phyloP scores from a whole-genome alignment of 2,888 invertebrate genomes.

The Synanthedon andrenaeformis region DNA sequence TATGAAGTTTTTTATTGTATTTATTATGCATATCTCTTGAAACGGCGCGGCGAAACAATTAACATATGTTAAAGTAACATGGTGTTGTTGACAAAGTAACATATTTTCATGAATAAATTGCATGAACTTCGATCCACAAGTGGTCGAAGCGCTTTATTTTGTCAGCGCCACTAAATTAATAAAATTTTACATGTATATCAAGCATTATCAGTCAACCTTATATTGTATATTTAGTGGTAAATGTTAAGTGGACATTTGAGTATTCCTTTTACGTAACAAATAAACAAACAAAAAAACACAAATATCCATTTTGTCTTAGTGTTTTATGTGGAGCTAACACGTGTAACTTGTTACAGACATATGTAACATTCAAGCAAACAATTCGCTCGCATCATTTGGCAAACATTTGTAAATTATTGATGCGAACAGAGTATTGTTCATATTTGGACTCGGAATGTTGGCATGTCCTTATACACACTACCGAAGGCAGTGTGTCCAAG shows the following conservation, averaged over 20 bases:
- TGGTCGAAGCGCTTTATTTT: constrained; percentile 52
- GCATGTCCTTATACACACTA: constrained; percentile 21
- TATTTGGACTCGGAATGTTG: constrained; percentile 33
- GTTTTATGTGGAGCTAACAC: neutral
- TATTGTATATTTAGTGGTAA: too few species aligned
- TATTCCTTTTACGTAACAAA: too few species aligned
- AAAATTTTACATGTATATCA: too few species aligned
- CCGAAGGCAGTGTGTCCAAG: constrained; percentile 32
- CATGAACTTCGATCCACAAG: constrained; percentile 52
- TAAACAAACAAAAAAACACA: too few species aligned
- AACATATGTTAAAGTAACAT: neutral
- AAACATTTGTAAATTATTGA: constrained; percentile 19
- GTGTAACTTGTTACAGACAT: constrained; percentile 9
- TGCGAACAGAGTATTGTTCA: constrained; percentile 50
- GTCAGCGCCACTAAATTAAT: neutral
- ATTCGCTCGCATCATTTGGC: constrained; percentile 23
- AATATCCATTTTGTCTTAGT: too few species aligned
- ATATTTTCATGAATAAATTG: constrained; percentile 17
- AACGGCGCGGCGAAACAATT: neutral
- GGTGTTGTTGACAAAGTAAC: too few species aligned
- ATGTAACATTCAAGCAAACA: constrained; percentile 9
- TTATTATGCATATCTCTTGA: too few species aligned
- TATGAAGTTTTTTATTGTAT: neutral
- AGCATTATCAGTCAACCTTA: too few species aligned
- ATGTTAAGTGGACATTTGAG: too few species aligned